Conservation (phyloP, 2,797 vertebrate species). For the Pristis pectinata region DNA sequence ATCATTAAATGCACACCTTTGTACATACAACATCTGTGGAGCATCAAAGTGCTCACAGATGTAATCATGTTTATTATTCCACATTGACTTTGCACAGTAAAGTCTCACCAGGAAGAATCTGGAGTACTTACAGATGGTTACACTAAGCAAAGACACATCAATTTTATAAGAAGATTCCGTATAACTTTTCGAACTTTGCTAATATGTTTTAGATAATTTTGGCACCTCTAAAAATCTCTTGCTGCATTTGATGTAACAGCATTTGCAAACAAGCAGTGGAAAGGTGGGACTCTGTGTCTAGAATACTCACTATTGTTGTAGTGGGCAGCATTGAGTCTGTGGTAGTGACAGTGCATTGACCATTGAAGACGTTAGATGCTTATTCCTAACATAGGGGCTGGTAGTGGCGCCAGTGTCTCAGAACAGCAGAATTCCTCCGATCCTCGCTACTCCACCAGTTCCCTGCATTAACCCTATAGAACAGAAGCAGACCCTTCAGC, state of each 20-base stretch:
- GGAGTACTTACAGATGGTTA: conserved; percentile 18
- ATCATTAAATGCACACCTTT: conserved; percentile 8
- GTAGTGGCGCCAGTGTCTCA: too few relatives aligned
- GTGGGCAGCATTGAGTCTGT: too few relatives aligned
- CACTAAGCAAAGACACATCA: background rate
- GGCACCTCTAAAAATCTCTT: background rate
- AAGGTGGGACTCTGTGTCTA: too few relatives aligned
- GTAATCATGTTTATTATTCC: conserved; percentile 27
- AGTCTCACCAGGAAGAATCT: background rate
- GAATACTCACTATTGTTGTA: too few relatives aligned
- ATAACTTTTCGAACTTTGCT: background rate
- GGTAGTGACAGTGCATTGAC: too few relatives aligned
- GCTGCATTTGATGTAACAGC: background rate
- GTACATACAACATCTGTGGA: conserved; percentile 4
- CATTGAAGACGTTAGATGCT: too few relatives aligned
- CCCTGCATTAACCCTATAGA: background rate
- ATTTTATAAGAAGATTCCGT: background rate
- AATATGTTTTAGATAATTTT: background rate
- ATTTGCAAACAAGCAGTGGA: background rate
- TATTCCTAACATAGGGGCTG: too few relatives aligned
- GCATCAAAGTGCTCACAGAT: conserved; percentile 22
- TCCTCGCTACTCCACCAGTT: too few relatives aligned
- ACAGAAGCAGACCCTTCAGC: background rate
- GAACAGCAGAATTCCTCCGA: too few relatives aligned
- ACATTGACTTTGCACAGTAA: background rate